phyloP scores from a whole-genome alignment of 2,113 vertebrate genomes.

The Scophthalmus maximus region DNA sequence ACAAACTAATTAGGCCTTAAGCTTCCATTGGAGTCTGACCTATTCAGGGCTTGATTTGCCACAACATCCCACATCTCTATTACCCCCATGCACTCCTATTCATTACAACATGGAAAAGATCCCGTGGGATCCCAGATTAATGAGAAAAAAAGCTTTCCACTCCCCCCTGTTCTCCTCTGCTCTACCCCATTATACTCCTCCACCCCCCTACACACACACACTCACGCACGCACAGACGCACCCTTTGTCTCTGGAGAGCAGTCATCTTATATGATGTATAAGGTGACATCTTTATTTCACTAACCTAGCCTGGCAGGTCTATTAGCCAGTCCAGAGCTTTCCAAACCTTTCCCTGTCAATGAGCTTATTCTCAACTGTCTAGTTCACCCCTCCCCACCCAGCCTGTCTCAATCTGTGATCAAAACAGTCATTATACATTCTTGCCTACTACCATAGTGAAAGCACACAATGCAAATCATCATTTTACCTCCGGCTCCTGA shows the following conservation, averaged over 20 bases:
- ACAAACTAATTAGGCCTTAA: constrained; percentile 65
- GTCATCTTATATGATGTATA: constrained; percentile 77
- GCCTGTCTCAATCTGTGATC: constrained; percentile 71
- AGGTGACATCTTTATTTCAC: constrained; percentile 80
- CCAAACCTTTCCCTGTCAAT: constrained; percentile 67
- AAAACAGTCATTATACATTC: constrained; percentile 62
- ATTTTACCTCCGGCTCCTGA: constrained; percentile 10
- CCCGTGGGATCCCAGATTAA: constrained; percentile 65
- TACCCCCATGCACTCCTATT: constrained; percentile 69
- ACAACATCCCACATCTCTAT: constrained; percentile 75
- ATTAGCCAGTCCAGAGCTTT: constrained; percentile 72
- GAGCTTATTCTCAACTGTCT: constrained; percentile 68
- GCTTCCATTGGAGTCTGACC: constrained; percentile 58
- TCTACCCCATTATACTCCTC: constrained; percentile 43
- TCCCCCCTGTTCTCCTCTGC: constrained; percentile 28
- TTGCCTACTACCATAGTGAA: constrained; percentile 18
- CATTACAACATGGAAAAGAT: constrained; percentile 63
- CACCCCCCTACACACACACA: not conserved
- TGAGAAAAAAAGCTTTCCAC: constrained; percentile 62
- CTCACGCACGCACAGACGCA: constrained; percentile 25
- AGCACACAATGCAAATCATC: constrained; percentile 39
- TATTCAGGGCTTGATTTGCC: constrained; percentile 62
- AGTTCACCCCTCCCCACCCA: constrained; percentile 47
- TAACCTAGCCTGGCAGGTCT: constrained; percentile 79
- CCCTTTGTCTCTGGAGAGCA: constrained; percentile 73